Conservation (phyloP, 2,888 invertebrate species). For the Salpingus planirostris region DNA sequence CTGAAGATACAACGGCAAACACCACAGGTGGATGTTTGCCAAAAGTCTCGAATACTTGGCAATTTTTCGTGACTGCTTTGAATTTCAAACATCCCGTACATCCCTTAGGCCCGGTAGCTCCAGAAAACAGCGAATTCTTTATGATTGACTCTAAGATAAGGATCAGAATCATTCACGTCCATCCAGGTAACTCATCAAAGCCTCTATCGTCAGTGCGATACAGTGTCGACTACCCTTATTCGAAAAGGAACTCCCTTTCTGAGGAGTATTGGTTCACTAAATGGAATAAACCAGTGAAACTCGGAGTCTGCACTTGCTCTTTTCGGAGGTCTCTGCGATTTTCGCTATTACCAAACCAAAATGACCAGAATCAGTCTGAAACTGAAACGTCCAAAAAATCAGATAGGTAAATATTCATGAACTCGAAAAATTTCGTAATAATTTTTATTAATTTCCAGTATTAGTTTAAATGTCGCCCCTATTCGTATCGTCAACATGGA, state of each 20-base stretch:
- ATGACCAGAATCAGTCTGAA: no score
- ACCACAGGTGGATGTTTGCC: constrained; percentile 22
- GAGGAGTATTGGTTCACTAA: constrained; percentile 45
- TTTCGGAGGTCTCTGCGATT: constrained; percentile 37
- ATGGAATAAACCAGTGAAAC: constrained; percentile 40
- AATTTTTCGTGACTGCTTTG: constrained; percentile 21
- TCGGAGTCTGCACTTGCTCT: constrained; percentile 38
- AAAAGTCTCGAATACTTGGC: constrained; percentile 26
- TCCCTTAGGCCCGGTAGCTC: constrained; percentile 31
- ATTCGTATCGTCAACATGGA: constrained; percentile 32
- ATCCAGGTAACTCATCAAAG: constrained; percentile 21
- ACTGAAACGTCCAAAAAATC: not conserved
- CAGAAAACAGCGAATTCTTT: constrained; percentile 36
- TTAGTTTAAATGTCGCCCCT: constrained; percentile 25
- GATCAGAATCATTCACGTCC: constrained; percentile 34
- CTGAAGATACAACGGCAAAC: constrained; percentile 12
- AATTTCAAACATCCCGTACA: constrained; percentile 31
- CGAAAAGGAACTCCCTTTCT: constrained; percentile 33
- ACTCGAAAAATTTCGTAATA: not conserved
- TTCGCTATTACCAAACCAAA: constrained; percentile 27
- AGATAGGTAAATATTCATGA: not conserved
- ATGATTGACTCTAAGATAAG: constrained; percentile 31
- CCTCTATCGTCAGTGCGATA: constrained; percentile 11
- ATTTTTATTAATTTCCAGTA: constrained; percentile 6
- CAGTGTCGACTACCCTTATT: no score